Evolutionary conservation across 2,113 vertebrate species (phyloP).

Genomic region (Tonatia bakeri): DNA sequence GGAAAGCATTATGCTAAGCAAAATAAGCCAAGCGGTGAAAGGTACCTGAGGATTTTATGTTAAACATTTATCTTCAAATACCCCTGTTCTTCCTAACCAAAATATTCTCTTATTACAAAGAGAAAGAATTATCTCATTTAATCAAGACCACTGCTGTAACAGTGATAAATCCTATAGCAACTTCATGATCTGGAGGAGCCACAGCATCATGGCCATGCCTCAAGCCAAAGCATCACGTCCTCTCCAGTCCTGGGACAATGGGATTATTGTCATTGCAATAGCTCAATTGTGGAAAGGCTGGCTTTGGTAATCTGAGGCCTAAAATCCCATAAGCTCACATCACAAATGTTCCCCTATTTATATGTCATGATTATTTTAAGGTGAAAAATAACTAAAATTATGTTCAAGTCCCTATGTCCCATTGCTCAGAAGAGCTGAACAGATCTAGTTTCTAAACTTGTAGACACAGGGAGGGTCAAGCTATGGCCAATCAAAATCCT

Average conservation of each 20-base stretch:
- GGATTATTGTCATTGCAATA: no score
- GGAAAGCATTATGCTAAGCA: no score
- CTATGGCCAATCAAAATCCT: not conserved
- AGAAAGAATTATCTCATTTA: not conserved
- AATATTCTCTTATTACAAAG: not conserved
- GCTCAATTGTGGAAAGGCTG: not conserved
- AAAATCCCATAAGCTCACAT: not conserved
- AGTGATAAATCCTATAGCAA: not conserved
- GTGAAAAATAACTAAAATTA: not conserved
- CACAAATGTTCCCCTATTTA: not conserved
- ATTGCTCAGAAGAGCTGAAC: not conserved
- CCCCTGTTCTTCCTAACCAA: not conserved
- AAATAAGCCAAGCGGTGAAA: not conserved
- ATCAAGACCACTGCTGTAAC: not conserved
- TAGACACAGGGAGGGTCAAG: not conserved
- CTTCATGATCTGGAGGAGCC: not conserved
- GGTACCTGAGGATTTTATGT: not conserved
- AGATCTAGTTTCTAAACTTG: not conserved
- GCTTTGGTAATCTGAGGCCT: not conserved
- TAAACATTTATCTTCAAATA: not conserved
- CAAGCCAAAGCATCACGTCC: not conserved
- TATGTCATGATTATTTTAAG: not conserved
- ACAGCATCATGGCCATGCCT: accelerated
- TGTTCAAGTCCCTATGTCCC: not conserved
- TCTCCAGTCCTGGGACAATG: not conserved